These are phyloP conservation scores for Thymelicus acteon DNA, from an alignment of 2,888 invertebrate species.

Conservation along the genomic window DNA sequence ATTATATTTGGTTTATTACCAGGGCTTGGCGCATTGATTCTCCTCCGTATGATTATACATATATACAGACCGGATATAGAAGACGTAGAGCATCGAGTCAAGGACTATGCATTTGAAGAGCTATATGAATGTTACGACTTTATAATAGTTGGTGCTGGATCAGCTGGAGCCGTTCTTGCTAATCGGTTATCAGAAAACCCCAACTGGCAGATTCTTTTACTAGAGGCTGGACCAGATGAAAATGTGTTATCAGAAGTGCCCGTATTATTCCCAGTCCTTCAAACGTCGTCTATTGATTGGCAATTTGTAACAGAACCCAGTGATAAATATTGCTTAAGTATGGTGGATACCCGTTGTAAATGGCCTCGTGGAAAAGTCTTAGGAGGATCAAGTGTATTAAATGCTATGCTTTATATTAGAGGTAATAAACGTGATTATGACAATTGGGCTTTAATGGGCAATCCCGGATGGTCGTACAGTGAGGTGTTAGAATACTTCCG, in stretches of 20 bases:
- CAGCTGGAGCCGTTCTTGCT: slow-evolving; percentile 92
- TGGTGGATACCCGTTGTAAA: slow-evolving; percentile 86
- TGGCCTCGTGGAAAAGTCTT: slow-evolving; percentile 93
- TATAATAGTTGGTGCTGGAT: slow-evolving; percentile 92
- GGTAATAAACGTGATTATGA: slow-evolving; percentile 95
- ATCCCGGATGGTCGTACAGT: slow-evolving; percentile 91
- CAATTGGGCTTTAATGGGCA: slow-evolving; percentile 91
- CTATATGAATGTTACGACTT: slow-evolving; percentile 89
- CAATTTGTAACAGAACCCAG: slow-evolving; percentile 91
- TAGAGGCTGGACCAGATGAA: slow-evolving; percentile 93
- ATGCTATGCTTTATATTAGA: slow-evolving; percentile 95
- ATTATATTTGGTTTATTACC: slow-evolving; percentile 88
- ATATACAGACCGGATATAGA: slow-evolving; percentile 89
- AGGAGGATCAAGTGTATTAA: slow-evolving; percentile 92
- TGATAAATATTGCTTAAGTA: slow-evolving; percentile 87
- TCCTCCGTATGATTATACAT: slow-evolving; percentile 87
- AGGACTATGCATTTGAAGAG: slow-evolving; percentile 79
- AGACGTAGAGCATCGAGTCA: slow-evolving; percentile 86
- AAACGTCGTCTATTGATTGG: slow-evolving; percentile 92
- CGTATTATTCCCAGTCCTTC: slow-evolving; percentile 88
- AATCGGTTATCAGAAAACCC: slow-evolving; percentile 90
- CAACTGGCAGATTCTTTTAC: slow-evolving; percentile 88
- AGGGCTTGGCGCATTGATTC: slow-evolving; percentile 86
- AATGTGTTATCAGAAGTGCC: slow-evolving; percentile 90
- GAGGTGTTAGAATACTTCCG: slow-evolving; percentile 91